A percentile compares a stretch with the other conserved stretches of the same genome.
phyloP scores from a whole-genome alignment of 1,140 invertebrate species.

The Heliothis virescens region DNA sequence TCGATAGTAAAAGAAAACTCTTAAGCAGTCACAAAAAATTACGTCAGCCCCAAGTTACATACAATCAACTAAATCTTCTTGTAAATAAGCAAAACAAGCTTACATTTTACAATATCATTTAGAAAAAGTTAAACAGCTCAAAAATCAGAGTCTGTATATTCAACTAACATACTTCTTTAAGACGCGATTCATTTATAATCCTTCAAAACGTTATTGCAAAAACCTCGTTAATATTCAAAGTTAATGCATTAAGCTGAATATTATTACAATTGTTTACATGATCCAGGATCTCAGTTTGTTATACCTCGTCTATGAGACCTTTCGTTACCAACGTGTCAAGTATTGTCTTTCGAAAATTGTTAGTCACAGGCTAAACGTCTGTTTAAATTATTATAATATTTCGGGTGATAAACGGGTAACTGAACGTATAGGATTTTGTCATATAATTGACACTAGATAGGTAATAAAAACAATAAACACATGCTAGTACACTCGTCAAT shows the following conservation, averaged over 20 bases:
- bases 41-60: too few relatives aligned
- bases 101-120: too few relatives aligned
- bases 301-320: conserved; percentile 29
- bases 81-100: too few relatives aligned
- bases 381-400: conserved; percentile 39
- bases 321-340: conserved; percentile 15
- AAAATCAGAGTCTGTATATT: neutral
- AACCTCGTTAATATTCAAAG: neutral
- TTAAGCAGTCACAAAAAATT: too few relatives aligned
- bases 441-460: conserved; percentile 79
- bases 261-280: conserved; percentile 61
- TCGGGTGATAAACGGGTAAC: conserved; percentile 79
- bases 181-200: neutral
- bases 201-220: neutral
- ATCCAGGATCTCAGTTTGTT: conserved; percentile 51
- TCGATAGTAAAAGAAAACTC: too few relatives aligned
- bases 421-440: conserved; percentile 69
- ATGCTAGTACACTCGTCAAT: conserved; percentile 74
- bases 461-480: conserved; percentile 79
- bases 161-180: neutral
- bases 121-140: neutral
- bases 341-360: conserved; percentile 38
- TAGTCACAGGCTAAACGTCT: conserved; percentile 28
- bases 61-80: too few relatives aligned
- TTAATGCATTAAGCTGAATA: conserved; percentile 20